Conservation (phyloP, 2,888 invertebrate genomes). For the Sericinus montela region DNA sequence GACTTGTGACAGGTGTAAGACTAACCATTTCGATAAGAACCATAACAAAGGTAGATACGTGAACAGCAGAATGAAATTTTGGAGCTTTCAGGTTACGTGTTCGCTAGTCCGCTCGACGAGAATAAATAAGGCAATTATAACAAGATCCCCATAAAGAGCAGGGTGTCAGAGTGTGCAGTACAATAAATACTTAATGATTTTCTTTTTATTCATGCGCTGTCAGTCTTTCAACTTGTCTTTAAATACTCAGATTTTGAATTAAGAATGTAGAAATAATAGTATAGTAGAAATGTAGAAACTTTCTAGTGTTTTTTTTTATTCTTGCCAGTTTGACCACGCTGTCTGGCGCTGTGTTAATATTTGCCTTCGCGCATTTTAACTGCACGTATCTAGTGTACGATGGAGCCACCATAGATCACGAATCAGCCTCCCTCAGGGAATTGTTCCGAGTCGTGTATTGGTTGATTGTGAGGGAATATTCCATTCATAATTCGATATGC, state of each 20-base stretch:
- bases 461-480: slow-evolving; percentile 6
- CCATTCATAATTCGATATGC: slow-evolving; percentile 13
- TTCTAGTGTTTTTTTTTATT: slow-evolving; percentile 50
- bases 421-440: slow-evolving; percentile 43
- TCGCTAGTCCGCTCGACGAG: too few relatives aligned
- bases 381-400: slow-evolving; percentile 50
- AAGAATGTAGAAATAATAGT: slow-evolving; percentile 22
- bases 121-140: too few relatives aligned
- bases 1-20: too few relatives aligned
- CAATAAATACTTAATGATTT: too few relatives aligned
- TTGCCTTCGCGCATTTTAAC: slow-evolving; percentile 71
- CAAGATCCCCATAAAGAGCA: too few relatives aligned
- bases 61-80: too few relatives aligned
- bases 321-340: slow-evolving; percentile 39
- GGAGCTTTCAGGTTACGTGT: too few relatives aligned
- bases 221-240: slow-evolving; percentile 6
- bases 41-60: too few relatives aligned
- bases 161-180: too few relatives aligned
- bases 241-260: slow-evolving; percentile 7
- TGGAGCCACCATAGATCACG: too few relatives aligned
- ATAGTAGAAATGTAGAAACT: slow-evolving; percentile 28
- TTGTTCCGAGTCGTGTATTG: slow-evolving; percentile 24
- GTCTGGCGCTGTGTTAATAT: slow-evolving; percentile 71
- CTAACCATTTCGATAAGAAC: too few relatives aligned
- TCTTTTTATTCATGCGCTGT: not conserved